These are phyloP conservation scores for Sminthurinus signatus DNA, from an alignment of 1,140 invertebrate species.

Conservation along the genomic window DNA sequence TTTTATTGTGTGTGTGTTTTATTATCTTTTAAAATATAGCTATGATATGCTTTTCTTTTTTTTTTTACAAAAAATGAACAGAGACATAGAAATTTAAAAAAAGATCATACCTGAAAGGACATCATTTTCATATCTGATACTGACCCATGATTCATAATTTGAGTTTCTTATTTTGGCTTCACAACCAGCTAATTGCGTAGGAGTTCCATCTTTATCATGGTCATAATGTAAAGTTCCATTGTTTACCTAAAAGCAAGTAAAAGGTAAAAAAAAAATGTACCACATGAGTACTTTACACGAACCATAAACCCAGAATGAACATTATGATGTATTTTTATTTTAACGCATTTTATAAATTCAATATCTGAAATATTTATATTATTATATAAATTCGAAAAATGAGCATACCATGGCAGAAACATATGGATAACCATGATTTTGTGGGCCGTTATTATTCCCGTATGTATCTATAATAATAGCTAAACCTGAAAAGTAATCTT, in stretches of 20 bases:
- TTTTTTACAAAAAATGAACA: no score
- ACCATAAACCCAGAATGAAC: no score
- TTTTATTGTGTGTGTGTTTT: no score
- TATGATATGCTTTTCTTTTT: no score
- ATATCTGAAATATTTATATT: no score
- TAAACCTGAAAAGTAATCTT: conserved; percentile 86
- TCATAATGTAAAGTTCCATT: conserved; percentile 94
- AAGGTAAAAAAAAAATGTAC: background rate
- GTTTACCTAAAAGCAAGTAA: conserved; percentile 52
- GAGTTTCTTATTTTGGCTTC: conserved; percentile 90
- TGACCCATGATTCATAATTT: conserved; percentile 81
- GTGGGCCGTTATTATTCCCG: conserved; percentile 89
- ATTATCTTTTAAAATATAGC: no score
- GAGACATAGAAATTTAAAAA: no score
- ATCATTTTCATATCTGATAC: conserved; percentile 87
- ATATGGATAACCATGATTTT: conserved; percentile 61
- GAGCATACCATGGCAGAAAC: conserved; percentile 18
- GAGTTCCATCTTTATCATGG: conserved; percentile 96
- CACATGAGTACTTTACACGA: background rate
- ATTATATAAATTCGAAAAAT: no score
- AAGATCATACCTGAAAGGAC: conserved; percentile 69
- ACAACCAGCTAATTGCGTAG: conserved; percentile 91
- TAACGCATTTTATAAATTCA: no score
- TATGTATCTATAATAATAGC: conserved; percentile 96
- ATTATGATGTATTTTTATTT: no score